Conservation (phyloP, 2,888 invertebrate genomes). For the Yponomeuta cagnagella region DNA sequence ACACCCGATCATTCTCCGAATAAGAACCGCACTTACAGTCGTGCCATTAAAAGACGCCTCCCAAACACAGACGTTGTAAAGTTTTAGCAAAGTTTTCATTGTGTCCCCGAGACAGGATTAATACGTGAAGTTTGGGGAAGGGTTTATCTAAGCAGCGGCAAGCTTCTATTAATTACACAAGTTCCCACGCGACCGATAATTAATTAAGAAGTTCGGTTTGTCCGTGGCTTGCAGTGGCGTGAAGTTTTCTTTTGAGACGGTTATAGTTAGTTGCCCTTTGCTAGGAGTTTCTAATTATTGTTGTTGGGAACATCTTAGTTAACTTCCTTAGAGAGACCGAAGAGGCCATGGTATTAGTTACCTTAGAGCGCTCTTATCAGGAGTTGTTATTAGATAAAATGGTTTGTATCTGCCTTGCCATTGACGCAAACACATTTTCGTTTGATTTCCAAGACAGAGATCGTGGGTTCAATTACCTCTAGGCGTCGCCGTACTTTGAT, state of each 20-base stretch:
- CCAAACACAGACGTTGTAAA: neutral
- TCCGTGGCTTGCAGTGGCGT: slow-evolving; percentile 15
- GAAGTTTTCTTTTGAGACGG: neutral
- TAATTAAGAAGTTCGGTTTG: slow-evolving; percentile 52
- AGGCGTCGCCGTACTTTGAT: too few species aligned
- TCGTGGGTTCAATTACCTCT: too few species aligned
- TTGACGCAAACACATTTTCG: too few species aligned
- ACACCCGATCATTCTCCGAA: too few species aligned
- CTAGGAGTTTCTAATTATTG: neutral
- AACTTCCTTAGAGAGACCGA: neutral
- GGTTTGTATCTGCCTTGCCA: too few species aligned
- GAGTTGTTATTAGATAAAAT: too few species aligned
- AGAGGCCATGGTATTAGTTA: too few species aligned
- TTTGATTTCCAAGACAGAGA: too few species aligned
- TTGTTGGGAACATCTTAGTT: neutral
- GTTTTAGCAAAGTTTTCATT: neutral
- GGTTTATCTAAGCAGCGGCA: slow-evolving; percentile 25
- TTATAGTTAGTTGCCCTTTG: neutral
- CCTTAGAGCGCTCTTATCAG: too few species aligned
- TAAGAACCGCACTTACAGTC: too few species aligned
- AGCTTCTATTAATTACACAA: slow-evolving; percentile 68
- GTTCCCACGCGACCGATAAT: slow-evolving; percentile 56
- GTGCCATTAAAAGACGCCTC: neutral
- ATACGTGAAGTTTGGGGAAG: neutral
- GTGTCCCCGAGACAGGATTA: slow-evolving; percentile 4